Evolutionary conservation across 1,140 invertebrate genomes (phyloP), one percentile per base, ranked within the genome.

Genomic region (Caligus rogercresseyi): DNA sequence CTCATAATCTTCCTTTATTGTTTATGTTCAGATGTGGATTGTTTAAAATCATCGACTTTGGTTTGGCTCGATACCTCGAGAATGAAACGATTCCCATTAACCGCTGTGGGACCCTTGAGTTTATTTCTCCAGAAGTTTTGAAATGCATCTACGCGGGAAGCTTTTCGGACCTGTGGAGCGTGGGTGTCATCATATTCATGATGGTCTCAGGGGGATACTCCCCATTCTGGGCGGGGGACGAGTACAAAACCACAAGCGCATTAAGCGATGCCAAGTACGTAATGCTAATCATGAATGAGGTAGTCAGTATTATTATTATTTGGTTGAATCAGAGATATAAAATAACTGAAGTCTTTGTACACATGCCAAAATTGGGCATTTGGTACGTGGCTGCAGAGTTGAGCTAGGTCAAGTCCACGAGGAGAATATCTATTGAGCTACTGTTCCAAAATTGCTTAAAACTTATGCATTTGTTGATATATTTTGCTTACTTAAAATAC

Each of bases 161-260:
- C n/a, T 78, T 83, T 51, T 87, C 87, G 1, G 91, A 95, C 69
- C 91, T 95, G 86, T 96, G 90, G 91, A 85, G 83, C 64, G 77
- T 94, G 13, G 90, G 90, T 19, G 89, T 95, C 52, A 88, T 94
- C 63, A 89, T 87, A 70, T 95, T 93, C 70, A 84, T 92, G 61
- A 74, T 94, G 87, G 16, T 62, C 31, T 62, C 60, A n/a, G 60
- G 60, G 2, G 60, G 60, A 1, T 20, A 43, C 4, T 52, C 31
- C 20, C 60, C 60, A 2, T 62, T 62, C 60, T 62, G 60, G 60
- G 31, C 19, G 19, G 52, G 52, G 1, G 21, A 25, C 14, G 57
- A 60, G n/a, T 60, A 60, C n/a, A 25, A 25, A 16, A 60, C 57
- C 3, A 21, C 21, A 21, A 21, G 57, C 23, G 26, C 21, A 60